Conservation (phyloP, 1,140 invertebrate species). For the Bombus sibiricus region DNA sequence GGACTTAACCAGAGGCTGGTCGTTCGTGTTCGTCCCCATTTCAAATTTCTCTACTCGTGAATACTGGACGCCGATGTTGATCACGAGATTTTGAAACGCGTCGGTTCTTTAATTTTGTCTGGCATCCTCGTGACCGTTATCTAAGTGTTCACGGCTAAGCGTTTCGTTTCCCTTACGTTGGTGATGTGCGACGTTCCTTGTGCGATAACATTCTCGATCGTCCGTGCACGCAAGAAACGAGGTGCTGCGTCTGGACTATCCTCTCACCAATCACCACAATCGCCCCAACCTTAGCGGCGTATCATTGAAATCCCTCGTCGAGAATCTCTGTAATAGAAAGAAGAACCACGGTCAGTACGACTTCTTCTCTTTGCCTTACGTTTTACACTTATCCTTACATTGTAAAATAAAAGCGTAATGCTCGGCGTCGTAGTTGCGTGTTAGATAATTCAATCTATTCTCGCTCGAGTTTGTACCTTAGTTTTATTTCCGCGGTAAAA, state of each 20-base stretch:
- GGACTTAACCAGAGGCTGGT: slow-evolving; percentile 43
- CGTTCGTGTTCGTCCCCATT: slow-evolving; percentile 45
- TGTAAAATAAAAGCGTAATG: background rate
- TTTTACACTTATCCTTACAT: too few relatives aligned
- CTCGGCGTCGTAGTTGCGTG: too few relatives aligned
- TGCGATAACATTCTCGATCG: slow-evolving; percentile 46
- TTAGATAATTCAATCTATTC: background rate
- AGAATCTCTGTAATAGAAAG: slow-evolving; percentile 57
- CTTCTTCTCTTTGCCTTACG: background rate
- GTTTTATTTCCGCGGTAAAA: background rate
- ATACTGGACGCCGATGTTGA: slow-evolving; percentile 20
- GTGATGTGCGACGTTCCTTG: background rate
- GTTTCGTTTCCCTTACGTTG: background rate
- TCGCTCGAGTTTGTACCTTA: background rate
- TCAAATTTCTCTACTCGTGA: slow-evolving; percentile 36
- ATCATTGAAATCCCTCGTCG: slow-evolving; percentile 55
- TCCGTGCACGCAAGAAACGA: slow-evolving; percentile 41
- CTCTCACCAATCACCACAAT: slow-evolving; percentile 38
- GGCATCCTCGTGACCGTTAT: slow-evolving; percentile 44
- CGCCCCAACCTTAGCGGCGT: slow-evolving; percentile 35
- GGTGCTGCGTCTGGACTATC: slow-evolving; percentile 35
- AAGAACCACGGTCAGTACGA: slow-evolving; percentile 31
- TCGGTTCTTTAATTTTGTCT: slow-evolving; percentile 31
- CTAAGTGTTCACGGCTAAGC: background rate
- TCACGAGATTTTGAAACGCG: slow-evolving; percentile 69